Percentiles rank a stretch among this genome's conserved stretches.
Evolutionary conservation across 2,888 invertebrate genomes (phyloP).

Genomic region (Thereva unica): DNA sequence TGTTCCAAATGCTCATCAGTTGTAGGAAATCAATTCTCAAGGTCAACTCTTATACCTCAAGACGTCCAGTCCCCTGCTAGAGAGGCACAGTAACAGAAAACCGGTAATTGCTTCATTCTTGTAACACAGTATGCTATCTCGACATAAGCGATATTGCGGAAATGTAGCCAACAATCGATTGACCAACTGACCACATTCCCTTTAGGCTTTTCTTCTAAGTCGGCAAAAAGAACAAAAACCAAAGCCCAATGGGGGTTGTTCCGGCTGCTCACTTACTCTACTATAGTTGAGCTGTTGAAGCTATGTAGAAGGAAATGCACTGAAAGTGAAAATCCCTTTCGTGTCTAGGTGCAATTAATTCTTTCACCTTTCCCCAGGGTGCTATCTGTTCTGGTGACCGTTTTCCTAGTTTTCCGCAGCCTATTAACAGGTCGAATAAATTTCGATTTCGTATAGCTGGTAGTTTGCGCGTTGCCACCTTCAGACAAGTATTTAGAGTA

Average conservation of each 20-base stretch:
- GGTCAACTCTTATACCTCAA: too few relatives aligned
- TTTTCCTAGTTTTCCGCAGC: conserved; percentile 9
- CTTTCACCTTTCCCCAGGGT: conserved; percentile 10
- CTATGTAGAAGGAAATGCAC: conserved; percentile 18
- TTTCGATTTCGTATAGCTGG: background rate
- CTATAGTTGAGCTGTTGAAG: too few relatives aligned
- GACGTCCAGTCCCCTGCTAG: too few relatives aligned
- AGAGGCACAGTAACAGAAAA: background rate
- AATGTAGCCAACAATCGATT: conserved; percentile 1
- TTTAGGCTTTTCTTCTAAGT: conserved; percentile 4
- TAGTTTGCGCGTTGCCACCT: background rate
- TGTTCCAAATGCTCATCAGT: conserved; percentile 53
- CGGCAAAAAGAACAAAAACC: conserved; percentile 6
- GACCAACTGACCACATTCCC: conserved; percentile 32
- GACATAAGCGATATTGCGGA: conserved; percentile 5
- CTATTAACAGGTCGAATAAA: conserved; percentile 10
- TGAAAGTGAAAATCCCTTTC: conserved; percentile 40
- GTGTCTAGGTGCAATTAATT: conserved; percentile 33
- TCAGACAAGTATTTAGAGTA: too few relatives aligned
- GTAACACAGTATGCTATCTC: conserved; percentile 18
- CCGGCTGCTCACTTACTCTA: too few relatives aligned
- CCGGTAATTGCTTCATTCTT: conserved; percentile 33
- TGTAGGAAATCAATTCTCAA: too few relatives aligned
- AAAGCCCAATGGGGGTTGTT: background rate
- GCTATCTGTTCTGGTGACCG: conserved; percentile 4